Conservation (phyloP, 2,113 vertebrate genomes). For the Eptatretus burgeri region DNA sequence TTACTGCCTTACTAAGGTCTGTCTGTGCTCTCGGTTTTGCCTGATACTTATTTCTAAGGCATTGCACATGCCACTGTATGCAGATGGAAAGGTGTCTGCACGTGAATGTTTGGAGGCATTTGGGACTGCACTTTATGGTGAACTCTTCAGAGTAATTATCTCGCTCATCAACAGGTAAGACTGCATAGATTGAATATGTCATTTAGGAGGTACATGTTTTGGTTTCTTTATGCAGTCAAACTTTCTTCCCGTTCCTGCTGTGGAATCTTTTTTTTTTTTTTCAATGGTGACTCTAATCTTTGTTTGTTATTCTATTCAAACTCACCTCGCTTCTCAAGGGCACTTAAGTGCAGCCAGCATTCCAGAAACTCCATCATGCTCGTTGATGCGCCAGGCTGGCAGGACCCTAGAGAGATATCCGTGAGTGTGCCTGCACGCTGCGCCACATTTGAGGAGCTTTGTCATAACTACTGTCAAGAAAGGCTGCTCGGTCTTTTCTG, state of each 20-base stretch:
- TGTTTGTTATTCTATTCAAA: accelerated
- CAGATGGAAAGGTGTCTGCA: slow-evolving; percentile 42
- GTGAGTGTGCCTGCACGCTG: slow-evolving; percentile 23
- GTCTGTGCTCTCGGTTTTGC: too few species aligned
- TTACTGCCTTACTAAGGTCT: too few species aligned
- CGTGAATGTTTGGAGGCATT: slow-evolving; percentile 58
- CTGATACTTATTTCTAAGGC: too few species aligned
- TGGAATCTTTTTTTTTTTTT: too few species aligned
- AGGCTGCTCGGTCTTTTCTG: slow-evolving; percentile 44
- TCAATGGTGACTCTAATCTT: too few species aligned
- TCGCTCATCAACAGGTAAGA: slow-evolving; percentile 70
- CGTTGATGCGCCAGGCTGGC: slow-evolving; percentile 49
- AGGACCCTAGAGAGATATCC: slow-evolving; percentile 29
- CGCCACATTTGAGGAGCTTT: slow-evolving; percentile 49
- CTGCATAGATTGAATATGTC: neutral
- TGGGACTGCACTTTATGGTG: slow-evolving; percentile 60
- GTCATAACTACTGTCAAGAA: slow-evolving; percentile 67
- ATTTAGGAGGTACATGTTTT: too few species aligned
- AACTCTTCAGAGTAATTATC: slow-evolving; percentile 36
- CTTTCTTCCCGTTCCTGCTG: neutral
- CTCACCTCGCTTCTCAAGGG: slow-evolving; percentile 16
- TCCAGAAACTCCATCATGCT: slow-evolving; percentile 53
- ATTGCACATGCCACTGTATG: accelerated
- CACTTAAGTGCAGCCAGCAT: slow-evolving; percentile 41
- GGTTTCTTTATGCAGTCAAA: neutral